Conservation (phyloP, 2,113 vertebrate species). For the Erpornis zantholeuca region DNA sequence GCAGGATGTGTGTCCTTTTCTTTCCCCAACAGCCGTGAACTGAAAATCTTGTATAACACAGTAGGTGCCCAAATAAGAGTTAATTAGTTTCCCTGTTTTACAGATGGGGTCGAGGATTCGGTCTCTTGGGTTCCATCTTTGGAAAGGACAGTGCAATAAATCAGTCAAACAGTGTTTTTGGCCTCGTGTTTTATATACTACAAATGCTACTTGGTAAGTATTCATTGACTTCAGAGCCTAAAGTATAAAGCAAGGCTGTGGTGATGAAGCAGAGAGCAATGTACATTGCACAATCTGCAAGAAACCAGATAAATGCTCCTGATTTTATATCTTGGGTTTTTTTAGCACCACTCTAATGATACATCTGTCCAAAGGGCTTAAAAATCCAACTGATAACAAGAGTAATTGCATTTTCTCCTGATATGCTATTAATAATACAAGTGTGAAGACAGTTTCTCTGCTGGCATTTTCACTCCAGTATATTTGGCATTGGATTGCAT, state of each 20-base stretch:
- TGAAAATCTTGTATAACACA: neutral
- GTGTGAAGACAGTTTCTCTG: neutral
- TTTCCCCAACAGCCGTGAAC: neutral
- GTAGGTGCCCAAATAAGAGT: neutral
- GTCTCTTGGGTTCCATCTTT: slow-evolving; percentile 96
- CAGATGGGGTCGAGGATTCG: slow-evolving; percentile 99
- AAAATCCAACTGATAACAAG: neutral
- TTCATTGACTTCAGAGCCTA: neutral
- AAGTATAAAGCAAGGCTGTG: neutral
- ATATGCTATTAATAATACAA: neutral
- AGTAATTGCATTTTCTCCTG: neutral
- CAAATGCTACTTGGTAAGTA: slow-evolving; percentile 97
- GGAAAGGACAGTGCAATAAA: slow-evolving; percentile 97
- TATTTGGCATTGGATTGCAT: neutral
- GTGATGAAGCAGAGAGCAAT: neutral
- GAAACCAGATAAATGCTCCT: neutral
- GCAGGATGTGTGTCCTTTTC: neutral
- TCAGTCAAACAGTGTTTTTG: slow-evolving; percentile 99
- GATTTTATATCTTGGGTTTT: neutral
- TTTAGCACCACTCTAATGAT: neutral
- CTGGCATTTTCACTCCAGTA: neutral
- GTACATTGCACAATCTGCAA: neutral
- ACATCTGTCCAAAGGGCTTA: neutral
- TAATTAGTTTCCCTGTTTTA: slow-evolving; percentile 71
- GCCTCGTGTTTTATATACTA: slow-evolving; percentile 96